These are phyloP conservation scores for Metridium senile DNA, from an alignment of 92 coral and sea anemone genomes.

Conservation along the genomic window DNA sequence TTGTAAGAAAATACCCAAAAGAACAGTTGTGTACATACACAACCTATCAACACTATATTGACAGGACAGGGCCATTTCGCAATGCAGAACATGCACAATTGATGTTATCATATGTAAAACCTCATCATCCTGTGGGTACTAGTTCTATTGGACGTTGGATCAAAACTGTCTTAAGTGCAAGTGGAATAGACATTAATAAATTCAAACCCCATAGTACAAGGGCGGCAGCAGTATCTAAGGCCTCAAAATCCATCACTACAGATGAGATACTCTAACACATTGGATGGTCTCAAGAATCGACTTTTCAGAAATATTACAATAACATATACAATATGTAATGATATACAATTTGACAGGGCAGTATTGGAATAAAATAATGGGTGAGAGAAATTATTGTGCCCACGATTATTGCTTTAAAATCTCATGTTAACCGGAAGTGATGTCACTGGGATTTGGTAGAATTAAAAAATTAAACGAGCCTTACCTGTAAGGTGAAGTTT, in stretches of 20 bases:
- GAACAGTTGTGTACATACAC: constrained; percentile 24
- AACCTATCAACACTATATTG: constrained; percentile 17
- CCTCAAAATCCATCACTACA: not conserved
- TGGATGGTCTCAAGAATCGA: constrained; percentile 39
- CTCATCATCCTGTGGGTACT: constrained; percentile 20
- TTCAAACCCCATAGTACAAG: no score
- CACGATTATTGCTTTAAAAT: constrained; percentile 40
- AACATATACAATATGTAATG: constrained; percentile 29
- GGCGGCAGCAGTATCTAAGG: constrained; percentile 25
- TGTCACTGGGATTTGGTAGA: constrained; percentile 53
- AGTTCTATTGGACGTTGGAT: constrained; percentile 45
- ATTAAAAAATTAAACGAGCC: constrained; percentile 36
- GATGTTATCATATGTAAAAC: constrained; percentile 31
- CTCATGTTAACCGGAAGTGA: constrained; percentile 60
- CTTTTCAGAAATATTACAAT: constrained; percentile 42
- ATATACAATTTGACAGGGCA: constrained; percentile 24
- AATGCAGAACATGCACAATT: not conserved
- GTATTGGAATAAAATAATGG: constrained; percentile 36
- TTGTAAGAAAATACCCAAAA: constrained; percentile 30
- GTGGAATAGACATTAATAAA: no score
- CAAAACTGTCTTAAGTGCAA: no score
- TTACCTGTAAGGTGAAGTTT: constrained; percentile 23
- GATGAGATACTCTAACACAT: constrained; percentile 10
- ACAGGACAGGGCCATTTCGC: constrained; percentile 2
- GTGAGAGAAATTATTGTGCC: constrained; percentile 20